These are phyloP conservation scores for Liolophura sinensis DNA, from an alignment of 1,140 invertebrate genomes.

Conservation along the genomic window DNA sequence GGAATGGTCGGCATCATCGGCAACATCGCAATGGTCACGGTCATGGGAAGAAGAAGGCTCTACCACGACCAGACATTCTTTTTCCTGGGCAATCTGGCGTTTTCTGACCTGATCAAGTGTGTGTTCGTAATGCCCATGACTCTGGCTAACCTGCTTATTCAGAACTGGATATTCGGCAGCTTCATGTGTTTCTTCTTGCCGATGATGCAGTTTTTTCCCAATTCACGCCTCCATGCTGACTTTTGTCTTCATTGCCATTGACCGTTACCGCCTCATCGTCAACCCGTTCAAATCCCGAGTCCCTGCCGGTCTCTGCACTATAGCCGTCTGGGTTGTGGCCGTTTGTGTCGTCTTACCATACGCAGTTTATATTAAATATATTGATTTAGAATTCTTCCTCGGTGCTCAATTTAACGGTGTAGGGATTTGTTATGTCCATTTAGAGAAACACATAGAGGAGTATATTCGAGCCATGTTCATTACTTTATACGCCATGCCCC, in stretches of 20 bases:
- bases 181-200: constrained; percentile 76
- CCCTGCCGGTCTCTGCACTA: constrained; percentile 68
- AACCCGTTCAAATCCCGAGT: constrained; percentile 69
- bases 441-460: constrained; percentile 56
- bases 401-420: constrained; percentile 43
- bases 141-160: constrained; percentile 69
- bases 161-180: constrained; percentile 76
- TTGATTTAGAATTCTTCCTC: constrained; percentile 67
- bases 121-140: constrained; percentile 70
- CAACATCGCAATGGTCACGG: constrained; percentile 67
- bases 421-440: constrained; percentile 55
- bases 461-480: constrained; percentile 58
- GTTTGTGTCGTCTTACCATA: constrained; percentile 73
- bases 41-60: constrained; percentile 66
- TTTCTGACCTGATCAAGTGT: constrained; percentile 72
- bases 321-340: constrained; percentile 72
- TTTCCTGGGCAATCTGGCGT: constrained; percentile 70
- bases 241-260: constrained; percentile 70
- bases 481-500: constrained; percentile 68
- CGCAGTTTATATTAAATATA: constrained; percentile 73
- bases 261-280: constrained; percentile 68
- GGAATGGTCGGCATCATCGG: constrained; percentile 64
- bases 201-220: constrained; percentile 74
- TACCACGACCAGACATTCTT: constrained; percentile 69
- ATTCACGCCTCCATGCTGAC: constrained; percentile 73